Percentiles rank a stretch among this genome's conserved stretches.
Conservation (phyloP, 2,113 vertebrate genomes). For the Etheostoma cragini region DNA sequence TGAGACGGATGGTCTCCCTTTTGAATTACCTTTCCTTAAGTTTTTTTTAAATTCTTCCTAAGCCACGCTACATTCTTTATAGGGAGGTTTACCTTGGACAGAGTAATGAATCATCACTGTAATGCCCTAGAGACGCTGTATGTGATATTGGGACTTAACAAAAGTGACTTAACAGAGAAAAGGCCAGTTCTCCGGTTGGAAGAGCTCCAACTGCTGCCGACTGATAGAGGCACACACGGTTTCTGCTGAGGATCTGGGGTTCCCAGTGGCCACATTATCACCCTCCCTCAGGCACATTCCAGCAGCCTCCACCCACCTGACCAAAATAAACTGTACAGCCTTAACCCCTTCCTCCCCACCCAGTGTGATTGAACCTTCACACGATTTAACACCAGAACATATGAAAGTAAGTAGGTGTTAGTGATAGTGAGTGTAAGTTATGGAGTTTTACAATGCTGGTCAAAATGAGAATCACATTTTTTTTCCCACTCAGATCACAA, state of each 20-base stretch:
- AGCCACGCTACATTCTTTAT: not conserved
- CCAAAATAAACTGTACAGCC: slow-evolving; percentile 82
- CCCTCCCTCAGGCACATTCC: slow-evolving; percentile 85
- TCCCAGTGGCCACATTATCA: slow-evolving; percentile 83
- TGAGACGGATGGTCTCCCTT: not conserved
- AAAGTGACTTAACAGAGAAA: slow-evolving; percentile 6
- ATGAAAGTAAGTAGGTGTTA: not conserved
- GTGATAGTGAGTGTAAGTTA: not conserved
- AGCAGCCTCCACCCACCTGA: slow-evolving; percentile 84
- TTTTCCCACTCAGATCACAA: not conserved
- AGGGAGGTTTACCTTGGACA: not conserved
- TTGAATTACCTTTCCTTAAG: not conserved
- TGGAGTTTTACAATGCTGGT: not conserved
- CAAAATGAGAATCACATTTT: too few relatives aligned
- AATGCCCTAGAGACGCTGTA: not conserved
- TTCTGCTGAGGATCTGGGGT: slow-evolving; percentile 74
- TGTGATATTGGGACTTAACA: not conserved
- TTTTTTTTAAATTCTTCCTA: not conserved
- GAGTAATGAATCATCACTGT: not conserved
- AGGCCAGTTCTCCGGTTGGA: slow-evolving; percentile 65
- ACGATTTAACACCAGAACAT: slow-evolving; percentile 1
- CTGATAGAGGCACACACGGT: slow-evolving; percentile 72
- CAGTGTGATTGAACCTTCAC: slow-evolving; percentile 3
- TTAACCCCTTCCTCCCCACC: slow-evolving; percentile 78
- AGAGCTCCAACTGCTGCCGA: slow-evolving; percentile 63